These are phyloP conservation scores for Drosophila hydei DNA, from an alignment of 1,140 invertebrate genomes.

Conservation along the genomic window DNA sequence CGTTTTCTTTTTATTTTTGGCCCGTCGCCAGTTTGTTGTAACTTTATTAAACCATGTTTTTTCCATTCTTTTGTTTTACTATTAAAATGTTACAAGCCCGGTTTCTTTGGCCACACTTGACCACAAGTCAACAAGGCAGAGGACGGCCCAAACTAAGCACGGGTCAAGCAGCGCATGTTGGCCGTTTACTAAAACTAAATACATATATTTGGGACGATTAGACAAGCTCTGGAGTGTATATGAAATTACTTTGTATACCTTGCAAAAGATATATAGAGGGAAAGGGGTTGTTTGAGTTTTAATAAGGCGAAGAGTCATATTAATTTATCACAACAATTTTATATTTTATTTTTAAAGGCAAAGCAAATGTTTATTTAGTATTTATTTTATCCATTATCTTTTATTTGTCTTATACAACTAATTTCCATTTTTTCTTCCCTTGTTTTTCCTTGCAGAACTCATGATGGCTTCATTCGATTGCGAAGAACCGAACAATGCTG, in stretches of 20 bases:
- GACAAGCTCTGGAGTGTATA: background rate
- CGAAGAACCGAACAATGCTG: conserved; percentile 80
- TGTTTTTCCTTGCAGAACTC: conserved; percentile 64
- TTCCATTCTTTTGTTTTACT: conserved; percentile 36
- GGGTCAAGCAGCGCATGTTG: conserved; percentile 29
- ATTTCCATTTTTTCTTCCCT: background rate
- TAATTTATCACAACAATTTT: too few relatives aligned
- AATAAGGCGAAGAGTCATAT: too few relatives aligned
- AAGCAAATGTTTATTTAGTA: too few relatives aligned
- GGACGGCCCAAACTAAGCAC: conserved; percentile 11
- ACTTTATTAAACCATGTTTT: conserved; percentile 47
- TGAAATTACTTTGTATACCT: background rate
- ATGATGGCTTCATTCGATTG: conserved; percentile 83
- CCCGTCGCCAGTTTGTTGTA: conserved; percentile 43
- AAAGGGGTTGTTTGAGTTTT: too few relatives aligned
- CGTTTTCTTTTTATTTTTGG: conserved; percentile 23
- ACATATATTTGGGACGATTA: background rate
- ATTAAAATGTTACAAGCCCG: conserved; percentile 38
- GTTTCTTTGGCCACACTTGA: conserved; percentile 36
- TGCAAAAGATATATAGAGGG: too few relatives aligned
- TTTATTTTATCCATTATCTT: too few relatives aligned
- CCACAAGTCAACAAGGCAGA: conserved; percentile 7
- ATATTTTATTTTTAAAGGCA: too few relatives aligned
- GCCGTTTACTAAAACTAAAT: conserved; percentile 19
- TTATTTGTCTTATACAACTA: too few relatives aligned